phyloP scores from a whole-genome alignment of 92 coral and sea anemone species.

The Paragorgia papillata region DNA sequence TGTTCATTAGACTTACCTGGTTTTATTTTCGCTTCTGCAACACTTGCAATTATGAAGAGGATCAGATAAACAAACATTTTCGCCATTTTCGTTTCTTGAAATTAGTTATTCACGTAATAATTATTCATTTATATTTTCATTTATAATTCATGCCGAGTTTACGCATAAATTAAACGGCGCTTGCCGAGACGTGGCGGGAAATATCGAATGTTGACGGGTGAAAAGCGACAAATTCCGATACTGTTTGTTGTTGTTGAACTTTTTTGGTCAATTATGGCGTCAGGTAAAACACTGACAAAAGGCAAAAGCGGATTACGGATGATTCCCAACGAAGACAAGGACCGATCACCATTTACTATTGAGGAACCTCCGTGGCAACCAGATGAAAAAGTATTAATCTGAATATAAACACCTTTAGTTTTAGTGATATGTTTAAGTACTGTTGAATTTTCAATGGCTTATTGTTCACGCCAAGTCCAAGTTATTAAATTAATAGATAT shows the following conservation, averaged over 20 bases:
- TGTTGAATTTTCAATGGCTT: too few species aligned
- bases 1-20: not conserved
- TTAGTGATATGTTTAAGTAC: not conserved
- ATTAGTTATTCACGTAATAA: too few species aligned
- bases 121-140: too few species aligned
- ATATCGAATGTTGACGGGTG: conserved; percentile 3
- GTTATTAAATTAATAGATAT: not conserved
- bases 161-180: conserved; percentile 1
- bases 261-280: conserved; percentile 69
- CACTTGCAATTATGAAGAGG: not conserved
- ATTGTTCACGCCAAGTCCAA: too few species aligned
- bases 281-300: conserved; percentile 83
- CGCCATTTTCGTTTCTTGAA: not conserved
- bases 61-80: not conserved
- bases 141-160: too few species aligned
- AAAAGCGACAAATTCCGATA: not conserved
- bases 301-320: conserved; percentile 97
- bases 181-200: conserved; percentile 33
- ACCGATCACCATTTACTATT: conserved; percentile 87
- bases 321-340: conserved; percentile 78
- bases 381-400: conserved; percentile 82
- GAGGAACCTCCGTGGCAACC: conserved; percentile 98
- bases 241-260: not conserved
- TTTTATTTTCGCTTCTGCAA: not conserved
- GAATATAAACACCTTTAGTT: not conserved